Conservation (phyloP, 2,797 vertebrate genomes). For the Nyctalus aviator region DNA sequence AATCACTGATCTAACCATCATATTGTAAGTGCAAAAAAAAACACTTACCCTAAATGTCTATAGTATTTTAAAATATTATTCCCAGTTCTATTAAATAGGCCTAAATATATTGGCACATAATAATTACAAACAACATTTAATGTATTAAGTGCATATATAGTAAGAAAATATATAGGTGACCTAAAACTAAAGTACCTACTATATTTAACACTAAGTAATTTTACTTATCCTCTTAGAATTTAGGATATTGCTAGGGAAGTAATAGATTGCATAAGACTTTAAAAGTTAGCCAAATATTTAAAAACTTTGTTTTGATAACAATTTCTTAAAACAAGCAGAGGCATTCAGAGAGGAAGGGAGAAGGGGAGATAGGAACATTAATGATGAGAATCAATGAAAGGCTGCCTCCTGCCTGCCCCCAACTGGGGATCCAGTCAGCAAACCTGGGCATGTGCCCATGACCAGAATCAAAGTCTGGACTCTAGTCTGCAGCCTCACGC, state of each 20-base stretch:
- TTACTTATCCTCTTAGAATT: constrained; percentile 42
- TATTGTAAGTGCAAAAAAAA: neutral
- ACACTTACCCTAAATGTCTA: neutral
- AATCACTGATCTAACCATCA: neutral
- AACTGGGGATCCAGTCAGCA: too few relatives aligned
- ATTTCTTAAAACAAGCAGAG: constrained; percentile 28
- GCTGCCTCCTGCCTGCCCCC: too few relatives aligned
- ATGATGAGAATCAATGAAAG: neutral
- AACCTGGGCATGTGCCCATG: too few relatives aligned
- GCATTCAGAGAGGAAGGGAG: neutral
- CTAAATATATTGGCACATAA: neutral
- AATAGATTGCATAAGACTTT: neutral
- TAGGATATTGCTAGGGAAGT: constrained; percentile 29
- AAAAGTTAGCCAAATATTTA: constrained; percentile 25
- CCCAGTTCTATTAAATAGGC: neutral
- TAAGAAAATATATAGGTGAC: neutral
- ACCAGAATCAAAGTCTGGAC: too few relatives aligned
- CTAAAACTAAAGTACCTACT: constrained; percentile 12
- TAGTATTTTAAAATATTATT: constrained; percentile 30
- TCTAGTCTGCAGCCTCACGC: too few relatives aligned
- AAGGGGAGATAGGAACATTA: neutral
- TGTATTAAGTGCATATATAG: neutral
- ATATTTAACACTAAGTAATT: neutral
- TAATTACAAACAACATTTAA: neutral
- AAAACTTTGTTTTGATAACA: neutral